Base-by-base conservation (phyloP, 1,140 invertebrate genomes). In the Drosophila malerkotliana region DNA sequence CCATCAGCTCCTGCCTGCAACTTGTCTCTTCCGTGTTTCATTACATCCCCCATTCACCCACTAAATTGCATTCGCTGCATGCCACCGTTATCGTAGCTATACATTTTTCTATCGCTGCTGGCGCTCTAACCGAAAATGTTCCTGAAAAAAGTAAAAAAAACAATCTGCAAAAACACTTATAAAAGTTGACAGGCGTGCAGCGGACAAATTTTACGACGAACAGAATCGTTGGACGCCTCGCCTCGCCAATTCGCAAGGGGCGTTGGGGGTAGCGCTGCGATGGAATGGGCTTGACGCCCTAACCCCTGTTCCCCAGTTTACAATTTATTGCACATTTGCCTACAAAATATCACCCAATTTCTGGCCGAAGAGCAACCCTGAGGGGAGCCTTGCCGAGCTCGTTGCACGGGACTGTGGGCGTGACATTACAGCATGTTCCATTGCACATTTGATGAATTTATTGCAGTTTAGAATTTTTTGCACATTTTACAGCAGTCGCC, bases 401-500 rank as follows among this genome's bases (percentile, higher is more conserved):
- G 58, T 30, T 39, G 10, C 7, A 55, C 41, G 44, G 59, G 58
- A 41, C 45, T 66, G 79, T 88, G 83, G 83, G 83, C 74, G 83
- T 88, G 83, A 88, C 83, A 89, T 88, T 88, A 90, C 87, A 83
- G 79, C 87, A 90, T 90, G 81, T 90, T 90, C 77, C 87, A 90
- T 90, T 90, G 87, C 81, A 83, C 82, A 90, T 90, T 87, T 90
- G 87, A 90, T 83, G 87, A 90, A 90, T 90, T 90, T 90, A 90
- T 90, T 90, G 87, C 87, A 90, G 82, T 90, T 90, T 90, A 90
- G 87, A 90, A 90, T 87, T 90, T 90, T 88, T 90, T 87, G 64
- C 72, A 77, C 83, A 79, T 68, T 69, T 62, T 88, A 79, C 83
- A 87, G 83, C 79, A 59, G 79, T 82, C 81, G 82, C 78, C 87